These are phyloP conservation scores for Stigmatopora argus DNA, from an alignment of 2,113 vertebrate genomes.

Conservation along the genomic window DNA sequence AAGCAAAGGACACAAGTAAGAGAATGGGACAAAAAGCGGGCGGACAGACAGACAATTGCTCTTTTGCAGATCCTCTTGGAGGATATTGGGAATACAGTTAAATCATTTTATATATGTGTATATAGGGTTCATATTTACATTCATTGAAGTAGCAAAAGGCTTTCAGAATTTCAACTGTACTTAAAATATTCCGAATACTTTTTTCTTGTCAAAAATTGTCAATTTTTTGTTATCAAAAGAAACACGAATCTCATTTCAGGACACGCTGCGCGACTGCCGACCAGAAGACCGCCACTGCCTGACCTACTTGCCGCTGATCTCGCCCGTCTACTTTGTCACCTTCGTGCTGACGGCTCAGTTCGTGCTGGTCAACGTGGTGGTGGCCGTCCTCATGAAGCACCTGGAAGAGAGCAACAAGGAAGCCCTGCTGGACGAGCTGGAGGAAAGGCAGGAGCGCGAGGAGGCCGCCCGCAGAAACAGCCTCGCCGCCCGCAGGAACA, in stretches of 20 bases:
- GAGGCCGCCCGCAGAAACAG: conserved; percentile 66
- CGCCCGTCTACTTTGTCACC: conserved; percentile 94
- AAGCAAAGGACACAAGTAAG: conserved; percentile 35
- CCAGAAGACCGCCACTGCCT: conserved; percentile 87
- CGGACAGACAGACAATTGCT: background rate
- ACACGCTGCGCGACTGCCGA: conserved; percentile 88
- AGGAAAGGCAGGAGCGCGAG: conserved; percentile 80
- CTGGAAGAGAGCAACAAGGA: conserved; percentile 98
- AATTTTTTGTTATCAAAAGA: background rate
- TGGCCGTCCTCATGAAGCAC: conserved; percentile 97
- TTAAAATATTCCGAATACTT: background rate
- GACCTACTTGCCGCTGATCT: conserved; percentile 90
- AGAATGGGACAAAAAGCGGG: conserved; percentile 39
- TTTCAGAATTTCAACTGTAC: background rate
- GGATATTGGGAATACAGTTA: background rate
- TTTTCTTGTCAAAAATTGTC: background rate
- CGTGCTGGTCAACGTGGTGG: conserved; percentile 95
- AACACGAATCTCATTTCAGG: conserved; percentile 60
- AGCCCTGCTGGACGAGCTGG: conserved; percentile 87
- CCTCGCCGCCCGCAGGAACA: conserved; percentile 46
- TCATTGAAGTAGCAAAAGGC: background rate
- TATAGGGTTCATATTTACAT: background rate
- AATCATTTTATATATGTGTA: background rate
- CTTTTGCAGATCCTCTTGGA: conserved; percentile 44
- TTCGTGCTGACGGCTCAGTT: conserved; percentile 97